Conservation (phyloP, 2,888 invertebrate genomes). For the Bombylius major region DNA sequence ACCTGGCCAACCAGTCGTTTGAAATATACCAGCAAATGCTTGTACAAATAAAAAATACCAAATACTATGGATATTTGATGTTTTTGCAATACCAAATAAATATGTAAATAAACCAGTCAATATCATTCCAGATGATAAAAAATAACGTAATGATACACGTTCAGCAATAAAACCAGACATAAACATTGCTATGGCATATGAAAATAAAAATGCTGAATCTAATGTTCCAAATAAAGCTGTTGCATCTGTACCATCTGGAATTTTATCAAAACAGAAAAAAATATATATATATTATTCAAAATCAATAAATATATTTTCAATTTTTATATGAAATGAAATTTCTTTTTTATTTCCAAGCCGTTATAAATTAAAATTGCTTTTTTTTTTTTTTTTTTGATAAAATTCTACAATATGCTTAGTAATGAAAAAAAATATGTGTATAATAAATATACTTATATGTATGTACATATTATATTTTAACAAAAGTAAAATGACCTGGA, state of each 20-base stretch:
- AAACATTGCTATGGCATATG: slow-evolving; percentile 91
- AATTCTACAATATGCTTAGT: no score
- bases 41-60: slow-evolving; percentile 75
- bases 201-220: slow-evolving; percentile 84
- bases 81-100: slow-evolving; percentile 75
- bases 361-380: no score
- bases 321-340: no score
- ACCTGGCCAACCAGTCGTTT: slow-evolving; percentile 95
- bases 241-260: slow-evolving; percentile 54
- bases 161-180: slow-evolving; percentile 82
- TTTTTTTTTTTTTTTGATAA: no score
- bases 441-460: no score
- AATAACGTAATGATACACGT: slow-evolving; percentile 79
- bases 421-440: no score
- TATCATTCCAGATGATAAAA: slow-evolving; percentile 84
- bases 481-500: no score
- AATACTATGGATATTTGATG: slow-evolving; percentile 66
- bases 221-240: slow-evolving; percentile 69
- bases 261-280: not conserved
- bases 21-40: slow-evolving; percentile 74
- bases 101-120: slow-evolving; percentile 75
- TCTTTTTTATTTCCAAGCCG: no score
- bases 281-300: not conserved
- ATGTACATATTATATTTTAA: no score
- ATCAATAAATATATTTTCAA: no score